phyloP scores from a whole-genome alignment of 2,797 vertebrate genomes.

The Cygnus olor region DNA sequence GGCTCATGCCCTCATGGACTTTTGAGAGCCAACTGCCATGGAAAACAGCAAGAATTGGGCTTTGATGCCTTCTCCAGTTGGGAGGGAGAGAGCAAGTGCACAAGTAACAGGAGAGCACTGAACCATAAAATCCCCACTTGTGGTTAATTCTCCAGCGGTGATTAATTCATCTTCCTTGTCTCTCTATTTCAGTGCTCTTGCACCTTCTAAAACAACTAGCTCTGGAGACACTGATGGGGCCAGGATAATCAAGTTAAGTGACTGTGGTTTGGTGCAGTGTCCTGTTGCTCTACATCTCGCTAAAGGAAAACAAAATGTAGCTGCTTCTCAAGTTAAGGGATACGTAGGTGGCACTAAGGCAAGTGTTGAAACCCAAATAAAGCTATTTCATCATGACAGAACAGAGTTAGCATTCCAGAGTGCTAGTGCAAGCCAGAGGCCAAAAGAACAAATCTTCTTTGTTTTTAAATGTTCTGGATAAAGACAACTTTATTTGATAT shows the following conservation, averaged over 20 bases:
- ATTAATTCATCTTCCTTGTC: neutral
- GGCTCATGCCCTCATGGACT: neutral
- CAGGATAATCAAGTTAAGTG: neutral
- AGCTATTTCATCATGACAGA: neutral
- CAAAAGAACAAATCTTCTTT: neutral
- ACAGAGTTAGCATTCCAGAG: neutral
- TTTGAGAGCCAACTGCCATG: neutral
- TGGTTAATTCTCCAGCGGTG: constrained; percentile 4
- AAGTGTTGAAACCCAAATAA: neutral
- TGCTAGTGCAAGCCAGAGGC: neutral
- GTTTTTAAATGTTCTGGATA: neutral
- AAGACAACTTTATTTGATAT: constrained; percentile 36
- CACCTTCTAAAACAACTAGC: neutral
- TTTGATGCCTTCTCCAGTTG: neutral
- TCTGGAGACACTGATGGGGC: neutral
- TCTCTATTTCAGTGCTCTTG: neutral
- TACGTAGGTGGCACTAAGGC: neutral
- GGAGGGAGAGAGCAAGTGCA: neutral
- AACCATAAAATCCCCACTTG: constrained; percentile 22
- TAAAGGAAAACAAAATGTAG: no score
- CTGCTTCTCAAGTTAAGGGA: neutral
- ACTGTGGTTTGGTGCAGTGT: rapidly evolving
- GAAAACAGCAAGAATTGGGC: neutral
- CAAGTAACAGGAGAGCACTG: neutral
- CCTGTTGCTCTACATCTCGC: neutral